Conservation (phyloP, 2,797 vertebrate genomes). For the Gambelia wislizenii region DNA sequence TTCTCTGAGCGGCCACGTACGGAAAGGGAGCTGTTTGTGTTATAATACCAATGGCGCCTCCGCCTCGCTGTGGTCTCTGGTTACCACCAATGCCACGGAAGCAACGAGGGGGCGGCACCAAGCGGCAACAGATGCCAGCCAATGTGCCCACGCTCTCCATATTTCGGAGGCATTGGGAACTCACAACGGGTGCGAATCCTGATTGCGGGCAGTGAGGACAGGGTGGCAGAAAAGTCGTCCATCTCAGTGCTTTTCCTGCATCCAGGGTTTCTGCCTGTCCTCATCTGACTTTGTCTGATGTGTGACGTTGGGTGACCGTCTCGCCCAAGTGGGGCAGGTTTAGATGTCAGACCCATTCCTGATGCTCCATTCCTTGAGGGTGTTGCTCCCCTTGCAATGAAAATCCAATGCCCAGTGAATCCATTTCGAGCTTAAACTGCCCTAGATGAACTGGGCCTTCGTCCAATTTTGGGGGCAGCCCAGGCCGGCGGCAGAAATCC, state of each 20-base stretch:
- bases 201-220: background rate
- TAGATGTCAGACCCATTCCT: background rate
- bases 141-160: background rate
- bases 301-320: too few species aligned
- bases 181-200: background rate
- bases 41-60: background rate
- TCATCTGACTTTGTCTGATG: background rate
- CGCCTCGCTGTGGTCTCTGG: rapidly evolving
- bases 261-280: background rate
- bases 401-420: too few species aligned
- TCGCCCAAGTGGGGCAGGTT: background rate
- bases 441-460: background rate
- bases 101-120: background rate
- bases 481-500: background rate
- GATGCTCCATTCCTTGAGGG: rapidly evolving
- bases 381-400: background rate
- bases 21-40: background rate
- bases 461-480: background rate
- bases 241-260: rapidly evolving
- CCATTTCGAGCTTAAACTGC: too few species aligned
- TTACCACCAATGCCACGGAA: background rate
- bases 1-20: background rate
- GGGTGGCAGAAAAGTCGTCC: too few species aligned
- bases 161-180: background rate
- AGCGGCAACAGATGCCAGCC: background rate